phyloP scores from a whole-genome alignment of 2,113 vertebrate genomes.

The Toxostoma redivivum region DNA sequence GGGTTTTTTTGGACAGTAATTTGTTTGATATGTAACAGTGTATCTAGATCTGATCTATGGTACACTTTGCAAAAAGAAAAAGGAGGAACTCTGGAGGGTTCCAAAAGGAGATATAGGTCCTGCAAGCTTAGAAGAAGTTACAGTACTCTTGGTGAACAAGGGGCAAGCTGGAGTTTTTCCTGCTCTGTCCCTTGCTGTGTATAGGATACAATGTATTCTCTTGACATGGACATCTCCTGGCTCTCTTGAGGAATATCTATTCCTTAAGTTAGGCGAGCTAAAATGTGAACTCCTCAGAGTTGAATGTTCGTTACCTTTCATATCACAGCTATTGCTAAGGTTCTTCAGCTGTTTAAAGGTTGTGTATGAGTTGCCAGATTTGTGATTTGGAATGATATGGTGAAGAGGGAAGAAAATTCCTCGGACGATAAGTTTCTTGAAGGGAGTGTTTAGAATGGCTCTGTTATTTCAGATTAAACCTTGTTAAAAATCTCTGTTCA shows the following conservation, averaged over 20 bases:
- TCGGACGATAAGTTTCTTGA: not conserved
- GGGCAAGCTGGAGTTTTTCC: not conserved
- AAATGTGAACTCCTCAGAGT: not conserved
- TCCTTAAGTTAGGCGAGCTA: not conserved
- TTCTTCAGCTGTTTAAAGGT: not conserved
- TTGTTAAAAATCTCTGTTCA: not conserved
- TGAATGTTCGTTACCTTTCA: not conserved
- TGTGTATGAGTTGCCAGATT: not conserved
- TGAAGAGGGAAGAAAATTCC: not conserved
- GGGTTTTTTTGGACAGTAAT: not conserved
- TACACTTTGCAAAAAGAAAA: not conserved
- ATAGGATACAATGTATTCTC: rapidly evolving
- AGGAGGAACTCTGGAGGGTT: not conserved
- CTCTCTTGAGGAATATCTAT: not conserved
- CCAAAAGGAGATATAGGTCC: not conserved
- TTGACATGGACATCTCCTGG: not conserved
- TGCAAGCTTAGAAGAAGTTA: not conserved
- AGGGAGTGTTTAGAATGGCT: not conserved
- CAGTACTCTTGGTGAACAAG: not conserved
- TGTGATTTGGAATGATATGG: not conserved
- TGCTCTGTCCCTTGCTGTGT: not conserved
- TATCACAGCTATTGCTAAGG: not conserved
- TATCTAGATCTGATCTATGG: not conserved
- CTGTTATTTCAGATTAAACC: not conserved
- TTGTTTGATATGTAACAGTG: not conserved